A percentile compares a stretch with the other conserved stretches of the same genome.
These are phyloP conservation scores for Oligia strigilis DNA, from an alignment of 2,888 invertebrate species.

Conservation along the genomic window DNA sequence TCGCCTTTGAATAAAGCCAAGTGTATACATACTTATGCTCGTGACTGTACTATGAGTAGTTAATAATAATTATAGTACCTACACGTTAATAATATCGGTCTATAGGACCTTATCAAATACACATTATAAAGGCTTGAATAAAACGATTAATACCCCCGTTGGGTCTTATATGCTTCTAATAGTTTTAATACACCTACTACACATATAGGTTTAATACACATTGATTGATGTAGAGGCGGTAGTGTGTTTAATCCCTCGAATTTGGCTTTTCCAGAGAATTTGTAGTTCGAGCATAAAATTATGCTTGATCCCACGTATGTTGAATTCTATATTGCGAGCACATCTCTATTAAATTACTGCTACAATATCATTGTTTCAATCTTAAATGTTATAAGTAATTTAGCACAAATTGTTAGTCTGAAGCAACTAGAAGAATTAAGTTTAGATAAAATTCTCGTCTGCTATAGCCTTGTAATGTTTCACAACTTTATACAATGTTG, in stretches of 20 bases:
- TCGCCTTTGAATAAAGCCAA: too few species aligned
- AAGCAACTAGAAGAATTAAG: constrained; percentile 36
- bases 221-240: too few species aligned
- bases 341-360: not conserved
- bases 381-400: constrained; percentile 26
- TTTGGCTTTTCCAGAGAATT: not conserved
- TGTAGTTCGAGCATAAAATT: not conserved
- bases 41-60: too few species aligned
- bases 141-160: too few species aligned
- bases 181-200: too few species aligned
- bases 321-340: not conserved
- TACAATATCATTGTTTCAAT: constrained; percentile 7
- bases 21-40: too few species aligned
- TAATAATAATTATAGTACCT: too few species aligned
- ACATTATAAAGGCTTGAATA: too few species aligned
- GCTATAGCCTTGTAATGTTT: constrained; percentile 41
- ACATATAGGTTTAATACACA: too few species aligned
- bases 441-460: constrained; percentile 47
- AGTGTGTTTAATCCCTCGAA: not conserved
- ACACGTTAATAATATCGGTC: too few species aligned
- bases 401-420: constrained; percentile 25
- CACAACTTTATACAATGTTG: constrained; percentile 35
- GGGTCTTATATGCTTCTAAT: too few species aligned
- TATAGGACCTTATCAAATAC: too few species aligned
- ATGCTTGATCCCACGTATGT: not conserved